Evolutionary conservation across 2,113 vertebrate genomes (phyloP), one percentile per base, ranked within the genome.

Genomic region (Limanda limanda): DNA sequence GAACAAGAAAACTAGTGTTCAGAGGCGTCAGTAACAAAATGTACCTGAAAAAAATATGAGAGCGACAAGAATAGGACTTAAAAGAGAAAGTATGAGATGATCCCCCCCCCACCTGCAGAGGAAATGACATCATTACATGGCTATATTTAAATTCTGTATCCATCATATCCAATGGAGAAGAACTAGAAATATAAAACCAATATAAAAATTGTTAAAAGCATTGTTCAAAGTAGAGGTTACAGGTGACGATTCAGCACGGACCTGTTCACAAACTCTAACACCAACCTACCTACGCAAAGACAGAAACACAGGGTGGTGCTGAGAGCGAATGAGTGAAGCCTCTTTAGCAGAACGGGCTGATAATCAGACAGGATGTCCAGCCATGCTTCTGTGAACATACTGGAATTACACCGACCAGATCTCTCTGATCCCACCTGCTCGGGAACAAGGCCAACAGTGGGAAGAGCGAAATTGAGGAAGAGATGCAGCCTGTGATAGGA

Each of bases 311-410:
- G 47, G 4, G 47, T 17, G 45, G 45, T 14, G 52, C 2, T 25
- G 11, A 2, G n/a, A 37, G 57, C 37, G 10, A 10, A 57, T 27
- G 23, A 51, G 54, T 66, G 72, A 71, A 76, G 73, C 37, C 72
- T 64, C 35, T 31, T 72, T 27, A 21, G 21, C 64, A 67, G 59
- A 71, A 55, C 62, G 40, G 42, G 57, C 70, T 83, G 67, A 74
- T 78, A 74, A 72, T 86, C 80, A 73, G 55, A 83, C 61, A 11
- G 60, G 75, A 76, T 85, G 60, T 85, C 70, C 63, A 66, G 68
- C 70, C 78, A 80, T 84, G 82, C 64, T 37, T 76, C 75, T 76
- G 69, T 84, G 68, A 86, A 78, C 80, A 85, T n/a, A 60, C 51
- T 27, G 54, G 74, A 82, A 89, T 92, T 76, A 86, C 63, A 78